Evolutionary conservation across 2,888 invertebrate genomes (phyloP), one percentile per base, ranked within the genome.

Genomic region (Meta bourneti): DNA sequence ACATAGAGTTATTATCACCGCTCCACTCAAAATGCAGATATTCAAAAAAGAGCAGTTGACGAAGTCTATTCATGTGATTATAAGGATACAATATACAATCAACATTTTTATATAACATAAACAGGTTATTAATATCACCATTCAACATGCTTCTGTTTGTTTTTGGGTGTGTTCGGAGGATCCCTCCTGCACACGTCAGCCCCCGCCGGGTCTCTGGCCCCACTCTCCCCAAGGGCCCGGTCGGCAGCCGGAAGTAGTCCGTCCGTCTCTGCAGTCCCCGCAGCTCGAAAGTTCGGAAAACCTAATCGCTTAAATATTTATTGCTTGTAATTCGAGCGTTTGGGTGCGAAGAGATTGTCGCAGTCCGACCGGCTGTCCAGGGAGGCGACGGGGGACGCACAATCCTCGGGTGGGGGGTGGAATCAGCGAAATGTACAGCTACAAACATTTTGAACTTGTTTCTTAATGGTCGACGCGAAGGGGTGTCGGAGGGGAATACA

Each of bases 21-120:
- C 79, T 81, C 90, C 86, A 77, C 77, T 86, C 90, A 90, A 70
- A 90, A 86, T 90, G 86, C 90, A 90, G 86, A 90, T 72, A 90
- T 90, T 89, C 89, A 86, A 82, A 90, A 90, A 86, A 87, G 79
- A 71, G 74, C 82, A 89, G 20, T 75, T 90, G 84, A 89, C 85
- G 48, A 80, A 90, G 83, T 90, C 90, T 90, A 90, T 72, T 79
- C 90, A 90, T 75, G 83, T 90, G 90, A 90, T 90, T 90, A 90
- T 90, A 90, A 90, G 90, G 90, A 90, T 90, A 90, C 90, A 90
- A 86, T 90, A 90, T 90, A 90, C 90, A 90, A 81, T 77, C 90
- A 90, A 90, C 90, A 90, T 85, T 90, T 90, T 85, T 85, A 51
- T 61, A 48, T 86, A 90, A 90, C 90, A 86, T 86, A 90, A 90